phyloP scores from a whole-genome alignment of 2,888 invertebrate species.

The Aspidiotus rigidus region DNA sequence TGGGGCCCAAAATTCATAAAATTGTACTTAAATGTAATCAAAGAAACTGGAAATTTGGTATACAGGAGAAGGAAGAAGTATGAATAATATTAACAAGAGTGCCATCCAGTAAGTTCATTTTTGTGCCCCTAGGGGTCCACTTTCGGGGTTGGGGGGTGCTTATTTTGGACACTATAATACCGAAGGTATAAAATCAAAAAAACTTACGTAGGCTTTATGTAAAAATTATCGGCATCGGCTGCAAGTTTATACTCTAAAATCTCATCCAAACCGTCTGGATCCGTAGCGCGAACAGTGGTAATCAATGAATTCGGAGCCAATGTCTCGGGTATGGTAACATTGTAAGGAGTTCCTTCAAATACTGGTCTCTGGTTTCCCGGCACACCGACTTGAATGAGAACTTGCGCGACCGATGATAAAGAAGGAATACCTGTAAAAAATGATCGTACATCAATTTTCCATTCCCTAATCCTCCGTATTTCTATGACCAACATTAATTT shows the following conservation, averaged over 20 bases:
- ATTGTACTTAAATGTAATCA: too few species aligned
- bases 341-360: slow-evolving; percentile 59
- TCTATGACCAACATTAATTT: too few species aligned
- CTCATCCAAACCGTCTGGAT: slow-evolving; percentile 67
- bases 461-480: too few species aligned
- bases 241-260: slow-evolving; percentile 60
- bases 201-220: slow-evolving; percentile 58
- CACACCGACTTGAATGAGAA: slow-evolving; percentile 64
- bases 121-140: too few species aligned
- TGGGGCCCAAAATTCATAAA: too few species aligned
- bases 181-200: too few species aligned
- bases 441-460: neutral
- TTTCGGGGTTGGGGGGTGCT: too few species aligned
- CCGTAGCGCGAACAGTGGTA: slow-evolving; percentile 61
- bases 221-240: slow-evolving; percentile 66
- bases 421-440: slow-evolving; percentile 51
- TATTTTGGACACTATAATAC: too few species aligned
- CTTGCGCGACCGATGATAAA: slow-evolving; percentile 55
- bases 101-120: too few species aligned
- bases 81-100: too few species aligned
- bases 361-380: slow-evolving; percentile 71
- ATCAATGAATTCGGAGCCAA: slow-evolving; percentile 59
- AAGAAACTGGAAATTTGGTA: too few species aligned
- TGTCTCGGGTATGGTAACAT: slow-evolving; percentile 61
- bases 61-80: too few species aligned